These are phyloP conservation scores for Melieria crassipennis DNA, from an alignment of 2,888 invertebrate genomes.

Conservation along the genomic window DNA sequence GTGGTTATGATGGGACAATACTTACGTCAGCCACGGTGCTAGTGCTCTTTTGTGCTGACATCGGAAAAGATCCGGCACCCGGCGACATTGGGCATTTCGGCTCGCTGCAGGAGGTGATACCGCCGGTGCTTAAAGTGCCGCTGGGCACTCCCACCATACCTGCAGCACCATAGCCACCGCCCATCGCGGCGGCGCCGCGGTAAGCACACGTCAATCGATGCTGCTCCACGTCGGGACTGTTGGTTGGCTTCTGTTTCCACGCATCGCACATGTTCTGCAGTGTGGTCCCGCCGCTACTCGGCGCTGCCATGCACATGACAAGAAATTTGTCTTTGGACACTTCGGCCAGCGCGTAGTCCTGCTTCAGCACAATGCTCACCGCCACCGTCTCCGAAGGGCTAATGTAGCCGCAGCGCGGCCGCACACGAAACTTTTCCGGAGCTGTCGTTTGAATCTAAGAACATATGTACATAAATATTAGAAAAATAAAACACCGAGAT, in stretches of 20 bases:
- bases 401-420: slow-evolving; percentile 85
- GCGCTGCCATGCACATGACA: slow-evolving; percentile 81
- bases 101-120: slow-evolving; percentile 4
- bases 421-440: slow-evolving; percentile 93
- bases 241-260: slow-evolving; percentile 75
- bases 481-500: background rate
- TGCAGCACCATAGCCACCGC: slow-evolving; percentile 50
- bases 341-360: slow-evolving; percentile 75
- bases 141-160: background rate
- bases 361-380: slow-evolving; percentile 79
- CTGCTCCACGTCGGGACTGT: slow-evolving; percentile 71
- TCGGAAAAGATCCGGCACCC: background rate
- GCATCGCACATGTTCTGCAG: slow-evolving; percentile 75
- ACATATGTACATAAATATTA: background rate
- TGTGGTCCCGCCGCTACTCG: slow-evolving; percentile 67
- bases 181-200: slow-evolving; percentile 32
- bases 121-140: background rate
- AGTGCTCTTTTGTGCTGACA: background rate
- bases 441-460: slow-evolving; percentile 92
- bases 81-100: background rate
- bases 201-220: slow-evolving; percentile 75
- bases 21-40: slow-evolving; percentile 29
- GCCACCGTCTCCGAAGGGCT: slow-evolving; percentile 72
- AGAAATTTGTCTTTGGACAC: slow-evolving; percentile 87
- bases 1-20: background rate